Percentiles rank a stretch among this genome's conserved stretches.
phyloP scores from a whole-genome alignment of 2,113 vertebrate genomes.

The Pangasianodon hypophthalmus region DNA sequence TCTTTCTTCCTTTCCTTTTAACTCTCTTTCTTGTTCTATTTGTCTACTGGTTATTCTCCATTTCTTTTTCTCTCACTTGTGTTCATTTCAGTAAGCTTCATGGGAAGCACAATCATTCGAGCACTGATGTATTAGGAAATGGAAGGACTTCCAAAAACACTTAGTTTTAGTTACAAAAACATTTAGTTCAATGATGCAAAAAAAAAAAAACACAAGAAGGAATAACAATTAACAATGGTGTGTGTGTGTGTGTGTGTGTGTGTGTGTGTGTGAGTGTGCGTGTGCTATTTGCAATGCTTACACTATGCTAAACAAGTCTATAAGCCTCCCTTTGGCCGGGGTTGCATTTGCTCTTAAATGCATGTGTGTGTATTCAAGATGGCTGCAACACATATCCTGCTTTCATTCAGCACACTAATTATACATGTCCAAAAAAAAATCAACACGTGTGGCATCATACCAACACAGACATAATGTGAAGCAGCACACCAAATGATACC shows the following conservation, averaged over 20 bases:
- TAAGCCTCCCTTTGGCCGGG: neutral
- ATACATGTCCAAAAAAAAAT: neutral
- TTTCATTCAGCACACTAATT: neutral
- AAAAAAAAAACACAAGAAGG: neutral
- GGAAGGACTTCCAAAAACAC: neutral
- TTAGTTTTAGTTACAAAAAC: neutral
- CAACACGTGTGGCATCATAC: neutral
- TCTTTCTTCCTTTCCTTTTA: neutral
- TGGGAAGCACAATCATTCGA: neutral
- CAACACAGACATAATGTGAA: neutral
- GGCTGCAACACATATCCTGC: neutral
- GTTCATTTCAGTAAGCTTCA: neutral
- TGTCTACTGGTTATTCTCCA: neutral
- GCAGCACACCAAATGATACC: neutral
- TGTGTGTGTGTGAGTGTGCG: neutral
- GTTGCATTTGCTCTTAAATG: neutral
- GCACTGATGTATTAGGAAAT: neutral
- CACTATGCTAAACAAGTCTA: neutral
- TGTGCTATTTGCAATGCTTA: neutral
- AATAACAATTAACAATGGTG: neutral
- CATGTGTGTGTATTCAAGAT: neutral
- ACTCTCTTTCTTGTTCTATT: constrained; percentile 19
- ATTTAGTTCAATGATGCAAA: neutral
- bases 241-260: neutral
- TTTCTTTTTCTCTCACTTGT: constrained; percentile 18